phyloP scores from a whole-genome alignment of 2,113 vertebrate species.

The Ranitomeya variabilis region DNA sequence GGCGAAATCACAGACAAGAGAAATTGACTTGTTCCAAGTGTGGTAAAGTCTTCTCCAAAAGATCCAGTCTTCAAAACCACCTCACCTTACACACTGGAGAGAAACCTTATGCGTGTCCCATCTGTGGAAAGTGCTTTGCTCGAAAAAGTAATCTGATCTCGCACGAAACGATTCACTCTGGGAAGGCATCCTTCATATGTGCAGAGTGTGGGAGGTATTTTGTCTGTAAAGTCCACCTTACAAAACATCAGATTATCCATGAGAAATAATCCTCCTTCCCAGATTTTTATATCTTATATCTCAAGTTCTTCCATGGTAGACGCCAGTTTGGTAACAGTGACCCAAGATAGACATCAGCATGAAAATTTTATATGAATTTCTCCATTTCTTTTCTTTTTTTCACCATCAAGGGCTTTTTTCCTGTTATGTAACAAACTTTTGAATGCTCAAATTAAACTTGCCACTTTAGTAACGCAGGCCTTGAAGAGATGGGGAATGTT shows the following conservation, averaged over 20 bases:
- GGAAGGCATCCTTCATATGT: neutral
- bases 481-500: neutral
- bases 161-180: slow-evolving; percentile 38
- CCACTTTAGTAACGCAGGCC: neutral
- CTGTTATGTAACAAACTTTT: no score
- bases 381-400: neutral
- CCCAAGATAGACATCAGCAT: neutral
- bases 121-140: slow-evolving; percentile 53
- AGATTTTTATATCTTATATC: neutral
- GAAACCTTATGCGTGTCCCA: slow-evolving; percentile 41
- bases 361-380: neutral
- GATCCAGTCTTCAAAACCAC: neutral
- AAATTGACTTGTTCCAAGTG: slow-evolving; percentile 4
- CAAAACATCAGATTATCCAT: slow-evolving; percentile 25
- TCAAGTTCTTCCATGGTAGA: neutral
- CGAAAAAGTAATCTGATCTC: slow-evolving; percentile 50
- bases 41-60: slow-evolving; percentile 21
- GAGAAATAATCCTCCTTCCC: neutral
- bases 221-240: slow-evolving; percentile 27
- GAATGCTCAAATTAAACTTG: neutral
- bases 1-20: neutral
- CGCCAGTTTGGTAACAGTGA: neutral
- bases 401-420: neutral
- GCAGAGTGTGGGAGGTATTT: slow-evolving; percentile 12
- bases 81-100: slow-evolving; percentile 45